Evolutionary conservation across 2,888 invertebrate genomes (phyloP).

Genomic region (Drosophila setosimentum): DNA sequence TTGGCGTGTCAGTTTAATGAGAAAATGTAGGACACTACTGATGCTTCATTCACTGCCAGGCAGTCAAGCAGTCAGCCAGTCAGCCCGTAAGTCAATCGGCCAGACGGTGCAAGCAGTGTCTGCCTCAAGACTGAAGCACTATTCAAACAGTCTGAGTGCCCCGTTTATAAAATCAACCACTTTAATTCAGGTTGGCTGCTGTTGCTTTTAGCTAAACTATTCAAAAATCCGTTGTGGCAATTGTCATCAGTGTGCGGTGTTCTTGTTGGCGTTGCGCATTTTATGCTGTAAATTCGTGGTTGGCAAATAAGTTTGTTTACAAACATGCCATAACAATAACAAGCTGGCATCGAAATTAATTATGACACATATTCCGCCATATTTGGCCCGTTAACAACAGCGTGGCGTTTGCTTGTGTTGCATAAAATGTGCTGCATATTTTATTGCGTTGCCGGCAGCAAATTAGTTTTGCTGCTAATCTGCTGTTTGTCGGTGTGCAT

Average conservation of each 20-base stretch:
- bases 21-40: slow-evolving; percentile 73
- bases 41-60: slow-evolving; percentile 38
- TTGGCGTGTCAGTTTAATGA: slow-evolving; percentile 78
- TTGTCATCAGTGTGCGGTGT: slow-evolving; percentile 34
- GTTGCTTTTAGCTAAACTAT: slow-evolving; percentile 33
- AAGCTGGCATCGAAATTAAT: slow-evolving; percentile 70
- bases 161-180: too few relatives aligned
- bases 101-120: slow-evolving; percentile 30
- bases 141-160: slow-evolving; percentile 75
- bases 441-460: slow-evolving; percentile 54
- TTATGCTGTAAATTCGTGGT: slow-evolving; percentile 44
- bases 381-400: slow-evolving; percentile 7
- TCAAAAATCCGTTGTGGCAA: slow-evolving; percentile 30
- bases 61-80: not conserved
- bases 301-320: slow-evolving; percentile 55
- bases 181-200: too few relatives aligned
- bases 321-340: slow-evolving; percentile 56
- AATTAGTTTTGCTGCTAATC: slow-evolving; percentile 46
- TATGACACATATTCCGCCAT: slow-evolving; percentile 60
- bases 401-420: slow-evolving; percentile 3
- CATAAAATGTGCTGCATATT: slow-evolving; percentile 67
- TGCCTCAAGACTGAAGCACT: slow-evolving; percentile 63
- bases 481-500: slow-evolving; percentile 6
- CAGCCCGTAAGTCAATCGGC: not conserved
- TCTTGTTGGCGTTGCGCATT: slow-evolving; percentile 12